Evolutionary conservation across 2,888 invertebrate genomes (phyloP).

Genomic region (Pollenia amentaria): DNA sequence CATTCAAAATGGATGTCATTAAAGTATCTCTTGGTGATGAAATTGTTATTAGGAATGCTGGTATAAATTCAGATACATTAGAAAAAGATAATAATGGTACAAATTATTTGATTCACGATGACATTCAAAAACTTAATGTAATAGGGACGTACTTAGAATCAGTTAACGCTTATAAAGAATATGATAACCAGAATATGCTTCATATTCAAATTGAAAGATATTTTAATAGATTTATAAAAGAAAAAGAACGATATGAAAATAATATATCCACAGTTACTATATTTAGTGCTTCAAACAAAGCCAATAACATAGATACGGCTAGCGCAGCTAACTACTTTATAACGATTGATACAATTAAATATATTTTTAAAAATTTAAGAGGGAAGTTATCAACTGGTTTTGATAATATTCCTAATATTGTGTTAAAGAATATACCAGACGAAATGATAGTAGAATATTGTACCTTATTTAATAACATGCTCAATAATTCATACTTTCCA

Average conservation of each 20-base stretch:
- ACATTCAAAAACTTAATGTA: too few relatives aligned
- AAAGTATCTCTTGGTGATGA: not conserved
- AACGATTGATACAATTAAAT: not conserved
- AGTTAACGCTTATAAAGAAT: not conserved
- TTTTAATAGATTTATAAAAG: constrained; percentile 11
- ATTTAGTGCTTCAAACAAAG: too few relatives aligned
- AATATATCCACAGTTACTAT: not conserved
- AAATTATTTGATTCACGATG: not conserved
- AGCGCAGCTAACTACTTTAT: not conserved
- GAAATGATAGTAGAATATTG: not conserved
- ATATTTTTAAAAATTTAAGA: constrained; percentile 13
- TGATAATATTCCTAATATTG: not conserved
- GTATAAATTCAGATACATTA: not conserved
- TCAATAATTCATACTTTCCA: too few relatives aligned
- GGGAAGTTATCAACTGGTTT: constrained; percentile 4
- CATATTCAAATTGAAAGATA: constrained; percentile 4
- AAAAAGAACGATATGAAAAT: constrained; percentile 20
- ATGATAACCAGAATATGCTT: not conserved
- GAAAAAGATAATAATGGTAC: constrained; percentile 14
- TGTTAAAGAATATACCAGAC: not conserved
- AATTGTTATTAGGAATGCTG: constrained; percentile 7
- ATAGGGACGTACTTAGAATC: constrained; percentile 14
- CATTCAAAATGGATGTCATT: not conserved
- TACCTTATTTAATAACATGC: too few relatives aligned
- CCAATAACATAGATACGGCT: not conserved